Base-by-base conservation (phyloP, 2,113 vertebrate genomes). In the Thamnaconus septentrionalis region DNA sequence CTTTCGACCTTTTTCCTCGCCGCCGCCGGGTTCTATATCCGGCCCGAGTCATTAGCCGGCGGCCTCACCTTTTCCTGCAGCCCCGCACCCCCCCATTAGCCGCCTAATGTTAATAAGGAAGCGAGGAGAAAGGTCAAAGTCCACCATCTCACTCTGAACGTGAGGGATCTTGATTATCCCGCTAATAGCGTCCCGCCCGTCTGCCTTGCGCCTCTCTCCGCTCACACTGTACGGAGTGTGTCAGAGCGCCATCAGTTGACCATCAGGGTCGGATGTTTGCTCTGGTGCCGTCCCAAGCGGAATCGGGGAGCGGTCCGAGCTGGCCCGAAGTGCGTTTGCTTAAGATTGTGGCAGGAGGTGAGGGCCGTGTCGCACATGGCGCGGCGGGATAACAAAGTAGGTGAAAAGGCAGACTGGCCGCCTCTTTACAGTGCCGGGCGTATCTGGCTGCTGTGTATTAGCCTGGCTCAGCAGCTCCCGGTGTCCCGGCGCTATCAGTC, bases 401-500 rank as follows among this genome's bases (percentile, higher is more conserved):
- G 79, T 69, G 80, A 87, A 85, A 82, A 10, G 59, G 69, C 77
- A 80, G 71, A 71, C 61, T 70, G 62, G 18, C 18, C 18, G 18
- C 18, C 18, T 31, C 45, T 79, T 82, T 64, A 68, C 71, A 86
- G 81, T 83, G 76, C 76, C 18, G 18, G 84, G 75, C 71, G 73
- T 85, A 82, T 79, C 76, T 75, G 10, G 72, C 42, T 5, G 45
- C 11, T 5, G 45, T 11, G 12, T 76, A 80, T 84, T 71, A 86
- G 83, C 78, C 81, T 77, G 76, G 71, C 83, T 85, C 77, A 81
- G 81, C 80, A 88, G 81, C 79, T 83, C 73, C 69, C 80, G 78
- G 79, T 90, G 90, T 87, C 87, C 84, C 79, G 18, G 18, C 18
- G 82, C 87, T 84, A 87, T 90, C 89, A 89, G 85, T 90, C 85